Base-by-base conservation (phyloP, 2,888 invertebrate species). In the Agrotis clavis region DNA sequence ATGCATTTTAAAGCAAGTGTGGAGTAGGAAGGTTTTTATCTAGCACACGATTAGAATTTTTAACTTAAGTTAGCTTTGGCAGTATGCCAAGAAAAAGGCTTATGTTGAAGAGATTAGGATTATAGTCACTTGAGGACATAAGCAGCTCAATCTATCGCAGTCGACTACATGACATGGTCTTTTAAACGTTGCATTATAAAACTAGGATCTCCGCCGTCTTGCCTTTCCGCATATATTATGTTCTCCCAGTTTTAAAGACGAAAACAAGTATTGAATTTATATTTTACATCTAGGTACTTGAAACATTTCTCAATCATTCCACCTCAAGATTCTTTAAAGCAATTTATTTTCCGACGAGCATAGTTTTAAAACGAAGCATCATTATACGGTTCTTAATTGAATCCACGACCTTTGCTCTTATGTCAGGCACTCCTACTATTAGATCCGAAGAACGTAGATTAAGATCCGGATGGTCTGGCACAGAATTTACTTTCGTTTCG, bases 391-490 rank as follows among this genome's bases (percentile, higher is more conserved):
- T 64, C 65, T 65, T 82, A 81, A 79, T 79, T 82, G 71, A 77
- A 77, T 71, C 30, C 62, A 59, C 61, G 79, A 82, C 77, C 77
- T 79, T 74, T 81, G 81, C 67, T 68, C 77, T 66, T 45, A 53
- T n/a, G 60, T 50, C 62, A 71, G 57, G 60, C 21, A 54, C 53
- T 79, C 51, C 19, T 64, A 62, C 50, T 74, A 82, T 82, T 77
- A 77, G 56, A 67, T 60, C 61, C 59, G 61, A 69, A 79, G 63
- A 71, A 64, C 45, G 47, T 66, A 67, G 53, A 71, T 74, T 47
- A 67, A 56, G 67, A 67, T 79, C 67, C 59, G 51, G 56, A 56
- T 71, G 57, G 66, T 68, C 53, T n/a, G 51, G 53, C 56, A 67
- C 21, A 48, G 9, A 70, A 67, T 65, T 67, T 57, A 47, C 13